Base-by-base conservation (phyloP, 2,797 vertebrate species). In the Gymnoscopelus microlampas region DNA sequence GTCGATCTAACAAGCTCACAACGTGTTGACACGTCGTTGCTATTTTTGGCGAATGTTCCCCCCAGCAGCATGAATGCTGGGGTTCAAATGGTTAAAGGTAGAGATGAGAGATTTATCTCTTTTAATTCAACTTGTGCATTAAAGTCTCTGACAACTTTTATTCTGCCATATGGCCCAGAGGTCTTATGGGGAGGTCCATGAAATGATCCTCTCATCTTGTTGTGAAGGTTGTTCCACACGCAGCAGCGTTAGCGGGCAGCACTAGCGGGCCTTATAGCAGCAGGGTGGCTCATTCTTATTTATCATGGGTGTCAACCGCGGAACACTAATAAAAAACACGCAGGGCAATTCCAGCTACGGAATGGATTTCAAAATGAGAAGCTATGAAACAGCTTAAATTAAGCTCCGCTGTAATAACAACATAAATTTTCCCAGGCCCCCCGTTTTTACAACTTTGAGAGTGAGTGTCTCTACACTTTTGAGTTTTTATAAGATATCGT, bases 61-160 rank as follows among this genome's bases (percentile, higher is more conserved):
- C 19, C 19, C 19, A 19, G 19, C n/a, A 3, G 26, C 26, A 29
- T 4, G 3, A 29, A 29, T 4, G 3, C 26, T 29, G 26, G 26
- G 26, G 26, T 29, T 29, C 26, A 29, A 29, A 4, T 29, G 26
- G 5, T 35, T 35, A 35, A 35, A 35, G 32, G 5, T 35, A 35
- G 32, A 35, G 32, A 35, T 35, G 68, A 88, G 87, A 93, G 88
- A 91, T 90, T 88, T 89, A 89, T 91, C 77, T 83, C 32, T 92
- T 86, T 35, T 91, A 89, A 91, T 94, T 92, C 84, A 86, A 78
- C 91, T 87, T 82, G 53, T 5, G 35, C 4, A 39, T 39, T 39
- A 74, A 77, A 83, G 86, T 80, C 64, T 79, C 85, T 91, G 90
- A 91, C 82, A 88, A 81, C 66, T 88, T 35, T 85, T 71, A 88